A percentile compares a stretch with the other conserved stretches of the same genome.
Conservation (phyloP, 92 coral and sea anemone species). For the Zoanthus gigantus region DNA sequence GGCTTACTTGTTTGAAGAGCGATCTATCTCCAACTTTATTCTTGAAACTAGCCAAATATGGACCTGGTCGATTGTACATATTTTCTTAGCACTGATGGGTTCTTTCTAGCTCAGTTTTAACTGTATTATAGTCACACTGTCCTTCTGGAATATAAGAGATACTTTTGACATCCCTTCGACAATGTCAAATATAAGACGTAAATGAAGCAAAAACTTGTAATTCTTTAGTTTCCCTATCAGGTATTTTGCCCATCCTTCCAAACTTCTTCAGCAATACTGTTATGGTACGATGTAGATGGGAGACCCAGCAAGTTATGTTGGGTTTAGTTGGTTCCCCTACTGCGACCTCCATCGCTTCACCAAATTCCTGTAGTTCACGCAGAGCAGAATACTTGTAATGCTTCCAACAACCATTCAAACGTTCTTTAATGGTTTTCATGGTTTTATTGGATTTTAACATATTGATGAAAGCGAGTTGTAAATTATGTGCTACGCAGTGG, state of each 20-base stretch:
- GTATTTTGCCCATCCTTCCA: slow-evolving; percentile 40
- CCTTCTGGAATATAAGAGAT: slow-evolving; percentile 45
- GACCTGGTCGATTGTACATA: slow-evolving; percentile 20
- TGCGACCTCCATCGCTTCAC: slow-evolving; percentile 38
- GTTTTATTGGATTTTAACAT: slow-evolving; percentile 42
- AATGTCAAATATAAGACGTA: slow-evolving; percentile 41
- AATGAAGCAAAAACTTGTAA: slow-evolving; percentile 41
- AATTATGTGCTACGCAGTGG: slow-evolving; percentile 52
- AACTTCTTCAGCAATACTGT: slow-evolving; percentile 20
- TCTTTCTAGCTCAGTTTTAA: slow-evolving; percentile 33
- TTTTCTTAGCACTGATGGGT: slow-evolving; percentile 32
- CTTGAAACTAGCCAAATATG: slow-evolving; percentile 29
- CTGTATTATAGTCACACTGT: slow-evolving; percentile 20
- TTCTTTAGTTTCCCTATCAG: slow-evolving; percentile 15
- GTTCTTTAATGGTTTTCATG: slow-evolving; percentile 45
- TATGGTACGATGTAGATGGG: slow-evolving; percentile 47
- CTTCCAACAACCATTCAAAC: slow-evolving; percentile 53
- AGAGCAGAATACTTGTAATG: slow-evolving; percentile 55
- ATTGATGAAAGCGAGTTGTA: slow-evolving; percentile 53
- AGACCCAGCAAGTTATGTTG: slow-evolving; percentile 50
- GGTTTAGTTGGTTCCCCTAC: slow-evolving; percentile 52
- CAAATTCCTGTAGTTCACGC: slow-evolving; percentile 11
- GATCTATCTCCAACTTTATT: slow-evolving; percentile 41
- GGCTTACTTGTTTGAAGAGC: slow-evolving; percentile 41
- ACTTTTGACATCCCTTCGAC: slow-evolving; percentile 23